Conservation (phyloP, 2,113 vertebrate species). For the Falcunculus frontatus region DNA sequence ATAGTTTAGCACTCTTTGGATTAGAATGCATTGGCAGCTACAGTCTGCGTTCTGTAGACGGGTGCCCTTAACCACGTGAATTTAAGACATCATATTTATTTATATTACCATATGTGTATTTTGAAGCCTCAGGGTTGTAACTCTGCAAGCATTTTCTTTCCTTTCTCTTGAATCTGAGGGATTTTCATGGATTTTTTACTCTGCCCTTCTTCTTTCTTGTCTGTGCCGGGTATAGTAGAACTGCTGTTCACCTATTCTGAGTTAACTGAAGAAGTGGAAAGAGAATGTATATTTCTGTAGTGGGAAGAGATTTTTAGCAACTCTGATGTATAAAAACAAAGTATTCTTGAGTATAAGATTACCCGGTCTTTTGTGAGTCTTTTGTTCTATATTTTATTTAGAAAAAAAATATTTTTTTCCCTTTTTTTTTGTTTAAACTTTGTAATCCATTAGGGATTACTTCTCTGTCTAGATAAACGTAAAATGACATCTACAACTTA, state of each 20-base stretch:
- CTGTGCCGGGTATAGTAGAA: background rate
- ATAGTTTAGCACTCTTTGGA: background rate
- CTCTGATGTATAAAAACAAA: rapidly evolving
- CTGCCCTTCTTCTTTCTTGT: background rate
- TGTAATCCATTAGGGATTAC: background rate
- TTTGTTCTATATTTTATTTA: background rate
- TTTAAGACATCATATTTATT: background rate
- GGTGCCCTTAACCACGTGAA: background rate
- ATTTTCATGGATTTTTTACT: background rate
- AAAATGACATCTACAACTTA: background rate
- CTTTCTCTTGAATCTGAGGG: background rate
- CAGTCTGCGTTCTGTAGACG: background rate
- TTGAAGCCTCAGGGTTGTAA: background rate
- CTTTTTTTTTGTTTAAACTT: background rate
- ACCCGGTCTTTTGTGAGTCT: background rate
- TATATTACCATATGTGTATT: background rate
- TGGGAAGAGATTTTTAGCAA: background rate
- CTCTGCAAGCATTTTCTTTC: background rate
- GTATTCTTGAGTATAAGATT: background rate
- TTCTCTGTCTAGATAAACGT: rapidly evolving
- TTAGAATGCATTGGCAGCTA: background rate
- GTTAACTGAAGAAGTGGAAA: background rate
- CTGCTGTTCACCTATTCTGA: background rate
- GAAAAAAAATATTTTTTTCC: background rate
- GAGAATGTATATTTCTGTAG: background rate